Base-by-base conservation (phyloP, 1,140 invertebrate genomes). In the Microplitis demolitor region DNA sequence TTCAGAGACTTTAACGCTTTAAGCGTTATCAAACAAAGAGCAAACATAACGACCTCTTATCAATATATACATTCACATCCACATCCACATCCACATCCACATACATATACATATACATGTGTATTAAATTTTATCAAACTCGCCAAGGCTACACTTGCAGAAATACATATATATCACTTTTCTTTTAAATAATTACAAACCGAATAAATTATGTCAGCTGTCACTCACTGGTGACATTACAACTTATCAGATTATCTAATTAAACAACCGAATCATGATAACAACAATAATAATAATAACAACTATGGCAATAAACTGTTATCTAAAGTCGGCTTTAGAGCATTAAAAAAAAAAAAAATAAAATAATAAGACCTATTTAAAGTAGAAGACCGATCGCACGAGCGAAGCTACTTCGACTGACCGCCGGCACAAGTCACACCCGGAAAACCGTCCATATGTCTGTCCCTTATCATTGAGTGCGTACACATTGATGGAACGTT, bases 381-480 rank as follows among this genome's bases (percentile, higher is more conserved):
- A 35, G 31, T 62, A 13, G 1, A 60, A 66, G 33, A 51, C 58
- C 9, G 58, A 14, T 34, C 39, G 24, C 13, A 51, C 35, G 45
- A 16, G 63, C 61, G 3, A 37, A 61, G 16, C 14, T 61, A 50
- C 5, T 13, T 61, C 34, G 11, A 61, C 68, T 61, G 34, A 51
- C 37, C 37, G 5, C 11, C 14, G 14, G n/a, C 39, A 66, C 63
- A 67, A 54, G 34, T 69, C 45, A 71, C 69, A 63, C 58, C 51
- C 45, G 61, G 70, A 72, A 72, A 72, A 60, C 58, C 39, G 37
- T 61, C n/a, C 56, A 72, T 37, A 61, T 39, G 66, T 76, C 67
- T 71, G 69, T 76, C 75, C 71, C 73, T 78, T 78, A 76, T 78
- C 76, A 51, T 67, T 37, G 63, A 73, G 9, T 66, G 66, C 6